Evolutionary conservation across 2,113 vertebrate genomes (phyloP).

Genomic region (Pholis gunnellus): DNA sequence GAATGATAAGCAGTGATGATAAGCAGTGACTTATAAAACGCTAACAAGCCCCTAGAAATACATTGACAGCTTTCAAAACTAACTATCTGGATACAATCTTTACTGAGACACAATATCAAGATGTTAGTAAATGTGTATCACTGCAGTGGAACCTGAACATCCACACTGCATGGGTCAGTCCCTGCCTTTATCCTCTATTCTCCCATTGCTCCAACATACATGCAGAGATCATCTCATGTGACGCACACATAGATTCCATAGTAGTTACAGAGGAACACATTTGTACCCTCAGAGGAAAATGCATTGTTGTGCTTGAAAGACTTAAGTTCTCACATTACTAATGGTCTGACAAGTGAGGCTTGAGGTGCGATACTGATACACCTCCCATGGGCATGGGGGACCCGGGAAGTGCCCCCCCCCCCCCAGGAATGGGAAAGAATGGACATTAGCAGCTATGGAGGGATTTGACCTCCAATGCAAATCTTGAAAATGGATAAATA

Average conservation of each 20-base stretch:
- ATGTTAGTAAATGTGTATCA: neutral
- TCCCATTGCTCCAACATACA: slow-evolving; percentile 13
- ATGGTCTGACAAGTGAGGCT: slow-evolving; percentile 46
- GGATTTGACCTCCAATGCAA: slow-evolving; percentile 10
- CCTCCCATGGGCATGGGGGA: slow-evolving; percentile 47
- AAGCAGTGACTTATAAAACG: neutral
- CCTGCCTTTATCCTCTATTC: neutral
- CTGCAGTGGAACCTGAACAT: neutral
- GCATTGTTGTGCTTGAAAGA: slow-evolving; percentile 63
- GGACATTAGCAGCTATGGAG: slow-evolving; percentile 4
- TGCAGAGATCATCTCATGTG: slow-evolving; percentile 25
- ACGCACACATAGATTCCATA: slow-evolving; percentile 20
- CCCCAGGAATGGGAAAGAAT: slow-evolving; percentile 27
- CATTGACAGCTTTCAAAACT: neutral
- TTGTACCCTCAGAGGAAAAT: slow-evolving; percentile 41
- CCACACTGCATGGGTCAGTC: neutral
- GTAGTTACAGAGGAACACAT: slow-evolving; percentile 9
- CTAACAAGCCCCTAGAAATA: slow-evolving; percentile 11
- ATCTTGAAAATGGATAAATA: slow-evolving; percentile 4
- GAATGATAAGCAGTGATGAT: no score
- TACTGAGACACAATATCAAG: neutral
- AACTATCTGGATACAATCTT: neutral
- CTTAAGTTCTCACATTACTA: slow-evolving; percentile 67
- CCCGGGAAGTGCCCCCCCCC: slow-evolving; percentile 39
- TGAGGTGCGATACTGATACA: slow-evolving; percentile 59